These are phyloP conservation scores for Steinernema feltiae DNA, from an alignment of 1,140 invertebrate genomes.

Conservation along the genomic window DNA sequence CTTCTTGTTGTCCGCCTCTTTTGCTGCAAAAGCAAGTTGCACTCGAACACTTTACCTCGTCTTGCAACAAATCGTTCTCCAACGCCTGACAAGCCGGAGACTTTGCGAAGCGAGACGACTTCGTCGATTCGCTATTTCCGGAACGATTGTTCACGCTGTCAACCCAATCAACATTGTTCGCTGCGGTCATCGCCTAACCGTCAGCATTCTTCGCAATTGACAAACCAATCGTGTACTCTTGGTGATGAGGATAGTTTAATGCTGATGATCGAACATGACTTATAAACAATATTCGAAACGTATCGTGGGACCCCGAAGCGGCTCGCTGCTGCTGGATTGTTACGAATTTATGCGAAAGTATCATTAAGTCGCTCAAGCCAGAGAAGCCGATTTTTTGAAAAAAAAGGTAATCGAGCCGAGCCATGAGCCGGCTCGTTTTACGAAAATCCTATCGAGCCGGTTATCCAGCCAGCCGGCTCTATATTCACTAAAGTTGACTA, in stretches of 20 bases:
- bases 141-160: not conserved
- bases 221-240: not conserved
- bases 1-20: not conserved
- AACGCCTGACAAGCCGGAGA: not conserved
- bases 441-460: too few species aligned
- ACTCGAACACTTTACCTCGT: not conserved
- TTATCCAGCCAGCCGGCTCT: too few species aligned
- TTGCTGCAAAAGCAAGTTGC: not conserved
- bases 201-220: not conserved
- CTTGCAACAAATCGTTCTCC: not conserved
- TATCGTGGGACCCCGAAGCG: too few species aligned
- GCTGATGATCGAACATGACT: not conserved
- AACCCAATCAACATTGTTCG: not conserved
- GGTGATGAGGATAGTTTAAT: constrained; percentile 1
- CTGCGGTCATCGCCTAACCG: not conserved
- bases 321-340: too few species aligned
- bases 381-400: too few species aligned
- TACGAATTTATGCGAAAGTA: too few species aligned
- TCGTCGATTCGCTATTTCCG: not conserved
- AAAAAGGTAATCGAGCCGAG: too few species aligned
- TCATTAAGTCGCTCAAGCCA: too few species aligned
- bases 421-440: too few species aligned
- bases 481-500: too few species aligned
- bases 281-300: not conserved
- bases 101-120: not conserved